Base-by-base conservation (phyloP, 2,888 invertebrate genomes). In the Argyresthia goedartella region DNA sequence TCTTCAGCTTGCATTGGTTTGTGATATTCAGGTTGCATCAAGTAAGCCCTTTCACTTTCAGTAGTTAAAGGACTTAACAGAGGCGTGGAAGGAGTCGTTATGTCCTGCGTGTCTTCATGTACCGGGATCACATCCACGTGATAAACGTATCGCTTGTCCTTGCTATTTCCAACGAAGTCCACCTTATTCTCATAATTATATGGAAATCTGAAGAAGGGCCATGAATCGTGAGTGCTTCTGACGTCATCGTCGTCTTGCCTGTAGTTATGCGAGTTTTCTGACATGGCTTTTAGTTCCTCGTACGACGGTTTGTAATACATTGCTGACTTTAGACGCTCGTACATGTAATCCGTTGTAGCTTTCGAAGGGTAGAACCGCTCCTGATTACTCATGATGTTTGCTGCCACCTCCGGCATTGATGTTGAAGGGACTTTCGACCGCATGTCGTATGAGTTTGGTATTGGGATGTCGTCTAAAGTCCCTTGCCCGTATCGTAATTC, bases 61-160 rank as follows among this genome's bases (percentile, higher is more conserved):
- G 1, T 39, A 39, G n/a, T n/a, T 11, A 39, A 6, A 4, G 3
- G 10, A 39, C 10, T 39, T n/a, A 44, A 16, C 7, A 16, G 14
- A 14, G 10, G 15, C 16, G 16, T 44, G 15, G 10, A 15, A 35
- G 6, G 36, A 10, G 49, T 46, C 13, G 47, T 36, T 56, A 74
- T 69, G 44, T 73, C 64, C 9, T 73, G 66, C 34, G 72, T 61
- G 36, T 68, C 53, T 67, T 82, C 82, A 54, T 76, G 67, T 13
- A 81, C 78, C 1, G 82, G 82, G 58, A 77, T 81, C n/a, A 73
- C 53, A 11, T 56, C 61, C 61, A 13, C 61, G 1, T 67, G 63
- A 16, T 59, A 53, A 33, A 61, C 62, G 45, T 69, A 75, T 11
- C 76, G 74, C 62, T 81, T 82, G 49, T 81, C 79, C 63, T 79